Evolutionary conservation across 2,888 invertebrate genomes (phyloP).

Genomic region (Watsonalla cultraria): DNA sequence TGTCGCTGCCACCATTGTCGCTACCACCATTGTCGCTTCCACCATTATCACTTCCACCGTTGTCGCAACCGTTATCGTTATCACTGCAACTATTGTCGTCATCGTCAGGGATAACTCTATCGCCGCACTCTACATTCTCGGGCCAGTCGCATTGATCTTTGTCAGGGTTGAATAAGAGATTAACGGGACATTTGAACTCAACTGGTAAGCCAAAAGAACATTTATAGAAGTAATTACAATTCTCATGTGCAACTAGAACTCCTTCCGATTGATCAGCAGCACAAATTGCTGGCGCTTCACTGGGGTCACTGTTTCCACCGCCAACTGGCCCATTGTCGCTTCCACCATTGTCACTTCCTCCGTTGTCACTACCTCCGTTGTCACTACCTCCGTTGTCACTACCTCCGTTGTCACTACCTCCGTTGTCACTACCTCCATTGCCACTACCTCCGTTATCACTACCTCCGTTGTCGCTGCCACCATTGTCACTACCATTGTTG

Average conservation of each 20-base stretch:
- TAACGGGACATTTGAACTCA: conserved; percentile 16
- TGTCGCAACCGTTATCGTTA: background rate
- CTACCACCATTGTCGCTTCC: conserved; percentile 3
- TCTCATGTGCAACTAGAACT: conserved; percentile 25
- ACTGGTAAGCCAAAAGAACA: conserved; percentile 22
- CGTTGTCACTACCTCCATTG: conserved; percentile 1
- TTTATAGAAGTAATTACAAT: conserved; percentile 31
- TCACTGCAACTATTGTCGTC: conserved; percentile 3
- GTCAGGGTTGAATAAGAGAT: conserved; percentile 27
- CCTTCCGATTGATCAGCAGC: conserved; percentile 25
- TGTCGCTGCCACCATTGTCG: background rate
- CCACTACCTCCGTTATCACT: conserved; percentile 12
- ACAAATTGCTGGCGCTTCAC: conserved; percentile 25
- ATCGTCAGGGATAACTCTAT: conserved; percentile 19
- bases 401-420: background rate
- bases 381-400: conserved; percentile 6
- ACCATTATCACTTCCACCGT: conserved; percentile 3
- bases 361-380: conserved; percentile 11
- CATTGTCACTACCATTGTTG: background rate
- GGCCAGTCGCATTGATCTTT: conserved; percentile 33
- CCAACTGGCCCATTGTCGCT: conserved; percentile 8
- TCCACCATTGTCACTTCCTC: conserved; percentile 12
- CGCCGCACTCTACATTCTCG: conserved; percentile 29
- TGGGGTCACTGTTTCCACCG: conserved; percentile 15
- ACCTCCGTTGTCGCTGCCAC: conserved; percentile 5